These are phyloP conservation scores for Pristionchus japonicus DNA, from an alignment of 2,888 invertebrate species.

Conservation along the genomic window DNA sequence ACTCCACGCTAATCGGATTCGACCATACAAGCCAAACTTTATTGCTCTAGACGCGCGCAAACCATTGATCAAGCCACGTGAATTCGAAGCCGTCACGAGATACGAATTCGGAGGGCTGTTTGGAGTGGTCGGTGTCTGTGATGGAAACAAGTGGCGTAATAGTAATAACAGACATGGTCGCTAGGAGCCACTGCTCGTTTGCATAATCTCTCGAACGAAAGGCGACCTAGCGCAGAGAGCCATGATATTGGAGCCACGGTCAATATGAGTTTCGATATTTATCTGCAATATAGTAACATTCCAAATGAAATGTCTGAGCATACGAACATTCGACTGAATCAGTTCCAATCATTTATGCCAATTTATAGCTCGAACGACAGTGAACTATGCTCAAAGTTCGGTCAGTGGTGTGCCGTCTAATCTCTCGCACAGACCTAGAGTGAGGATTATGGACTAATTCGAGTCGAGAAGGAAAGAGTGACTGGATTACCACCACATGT, in stretches of 20 bases:
- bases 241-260: not conserved
- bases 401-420: not conserved
- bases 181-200: not conserved
- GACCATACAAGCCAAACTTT: not conserved
- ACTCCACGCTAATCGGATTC: not conserved
- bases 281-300: too few relatives aligned
- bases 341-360: too few relatives aligned
- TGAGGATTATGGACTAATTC: not conserved
- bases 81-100: not conserved
- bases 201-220: not conserved
- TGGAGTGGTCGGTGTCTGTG: not conserved
- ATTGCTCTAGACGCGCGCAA: not conserved
- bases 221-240: not conserved
- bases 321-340: too few relatives aligned
- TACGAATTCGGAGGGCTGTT: not conserved
- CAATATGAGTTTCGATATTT: too few relatives aligned
- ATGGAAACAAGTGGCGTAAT: not conserved
- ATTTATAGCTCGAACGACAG: not conserved
- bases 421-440: not conserved
- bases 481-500: not conserved
- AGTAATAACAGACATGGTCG: not conserved
- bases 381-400: constrained; percentile 3
- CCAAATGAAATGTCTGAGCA: too few relatives aligned
- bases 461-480: not conserved
- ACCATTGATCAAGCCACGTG: not conserved